Conservation (phyloP, 2,888 invertebrate species). For the Mythimna loreyi region DNA sequence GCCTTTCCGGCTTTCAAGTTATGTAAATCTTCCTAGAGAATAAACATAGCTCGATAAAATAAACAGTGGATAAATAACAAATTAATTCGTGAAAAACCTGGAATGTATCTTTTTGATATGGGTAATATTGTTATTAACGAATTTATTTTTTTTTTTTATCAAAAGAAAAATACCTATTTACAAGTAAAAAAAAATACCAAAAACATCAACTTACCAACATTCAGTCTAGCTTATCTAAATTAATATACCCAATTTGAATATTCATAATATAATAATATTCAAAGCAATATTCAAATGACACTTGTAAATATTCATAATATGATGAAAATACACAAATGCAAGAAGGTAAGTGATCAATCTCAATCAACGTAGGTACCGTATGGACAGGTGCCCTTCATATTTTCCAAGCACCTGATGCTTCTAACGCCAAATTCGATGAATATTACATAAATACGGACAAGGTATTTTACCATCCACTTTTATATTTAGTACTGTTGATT, state of each 20-base stretch:
- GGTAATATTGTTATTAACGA: neutral
- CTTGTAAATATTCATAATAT: slow-evolving; percentile 20
- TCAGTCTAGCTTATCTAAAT: neutral
- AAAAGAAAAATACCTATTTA: neutral
- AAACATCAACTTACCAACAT: no score
- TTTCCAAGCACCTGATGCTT: slow-evolving; percentile 1
- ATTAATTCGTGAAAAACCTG: neutral
- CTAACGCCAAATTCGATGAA: slow-evolving; percentile 1
- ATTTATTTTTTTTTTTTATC: neutral
- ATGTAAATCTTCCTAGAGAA: neutral
- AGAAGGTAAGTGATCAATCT: slow-evolving; percentile 16
- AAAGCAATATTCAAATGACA: slow-evolving; percentile 8
- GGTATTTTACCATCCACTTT: neutral
- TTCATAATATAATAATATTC: slow-evolving; percentile 19
- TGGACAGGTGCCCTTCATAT: neutral
- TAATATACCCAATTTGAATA: neutral
- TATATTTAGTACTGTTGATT: neutral
- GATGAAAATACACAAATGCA: slow-evolving; percentile 2
- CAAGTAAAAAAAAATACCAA: neutral
- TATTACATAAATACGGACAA: slow-evolving; percentile 20
- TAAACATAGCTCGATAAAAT: neutral
- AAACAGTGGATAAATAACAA: neutral
- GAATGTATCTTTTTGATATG: neutral
- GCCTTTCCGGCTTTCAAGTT: neutral
- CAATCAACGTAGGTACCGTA: neutral